A percentile compares a stretch with the other conserved stretches of the same genome.
Conservation (phyloP, 2,797 vertebrate species). For the Poeciliopsis turneri region DNA sequence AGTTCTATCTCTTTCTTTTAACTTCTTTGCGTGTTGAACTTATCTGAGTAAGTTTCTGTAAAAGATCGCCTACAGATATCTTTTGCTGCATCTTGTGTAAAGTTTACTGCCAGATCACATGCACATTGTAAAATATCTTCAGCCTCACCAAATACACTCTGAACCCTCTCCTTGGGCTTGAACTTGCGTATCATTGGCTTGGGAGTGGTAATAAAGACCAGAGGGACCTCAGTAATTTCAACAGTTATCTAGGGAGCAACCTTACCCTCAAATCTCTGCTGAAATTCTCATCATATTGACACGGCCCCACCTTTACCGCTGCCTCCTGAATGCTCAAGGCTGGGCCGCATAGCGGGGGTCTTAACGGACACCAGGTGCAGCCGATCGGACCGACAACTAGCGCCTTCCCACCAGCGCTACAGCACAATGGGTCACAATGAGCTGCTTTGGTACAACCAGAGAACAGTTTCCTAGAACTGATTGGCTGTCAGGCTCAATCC, state of each 20-base stretch:
- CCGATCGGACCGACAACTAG: conserved; percentile 63
- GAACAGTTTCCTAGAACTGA: conserved; percentile 67
- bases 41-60: neutral
- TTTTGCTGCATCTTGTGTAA: conserved; percentile 12
- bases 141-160: conserved; percentile 14
- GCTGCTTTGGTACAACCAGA: conserved; percentile 63
- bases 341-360: conserved; percentile 35
- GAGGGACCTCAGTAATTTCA: conserved; percentile 66
- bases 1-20: neutral
- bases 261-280: conserved; percentile 59
- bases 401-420: conserved; percentile 63
- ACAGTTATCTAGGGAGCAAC: conserved; percentile 59
- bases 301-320: conserved; percentile 23
- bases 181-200: conserved; percentile 33
- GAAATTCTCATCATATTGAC: conserved; percentile 52
- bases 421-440: conserved; percentile 65
- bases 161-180: conserved; percentile 31
- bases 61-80: neutral
- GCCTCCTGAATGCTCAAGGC: conserved; percentile 57
- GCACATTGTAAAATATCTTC: conserved; percentile 29
- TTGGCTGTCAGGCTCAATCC: conserved; percentile 75
- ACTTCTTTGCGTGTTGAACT: neutral
- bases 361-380: conserved; percentile 66
- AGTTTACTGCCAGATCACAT: conserved; percentile 21
- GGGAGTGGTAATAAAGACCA: conserved; percentile 66